phyloP scores from a whole-genome alignment of 2,797 vertebrate species.

The Rousettus madagascariensis region DNA sequence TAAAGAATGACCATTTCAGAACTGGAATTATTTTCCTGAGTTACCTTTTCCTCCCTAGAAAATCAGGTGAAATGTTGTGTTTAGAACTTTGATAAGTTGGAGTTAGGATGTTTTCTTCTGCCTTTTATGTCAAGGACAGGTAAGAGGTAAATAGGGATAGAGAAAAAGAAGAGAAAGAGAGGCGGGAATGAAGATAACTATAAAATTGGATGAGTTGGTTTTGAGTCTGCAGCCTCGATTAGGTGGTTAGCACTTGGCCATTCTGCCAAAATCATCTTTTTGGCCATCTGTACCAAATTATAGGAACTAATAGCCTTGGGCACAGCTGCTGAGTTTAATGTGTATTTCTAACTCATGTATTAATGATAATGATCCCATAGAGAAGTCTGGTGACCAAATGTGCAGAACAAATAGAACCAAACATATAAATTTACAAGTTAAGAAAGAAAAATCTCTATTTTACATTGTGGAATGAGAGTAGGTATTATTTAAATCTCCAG shows the following conservation, averaged over 20 bases:
- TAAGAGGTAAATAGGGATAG: no score
- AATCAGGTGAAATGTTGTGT: not conserved
- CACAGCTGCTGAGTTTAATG: conserved; percentile 63
- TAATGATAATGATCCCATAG: conserved; percentile 53
- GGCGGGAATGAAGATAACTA: not conserved
- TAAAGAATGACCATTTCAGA: conserved; percentile 19
- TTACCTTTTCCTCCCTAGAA: not conserved
- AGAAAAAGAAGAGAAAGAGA: not conserved
- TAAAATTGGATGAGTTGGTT: not conserved
- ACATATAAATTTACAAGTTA: not conserved
- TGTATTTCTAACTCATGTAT: conserved; percentile 54
- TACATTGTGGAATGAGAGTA: not conserved
- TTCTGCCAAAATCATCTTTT: conserved; percentile 59
- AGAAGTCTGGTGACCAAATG: conserved; percentile 12
- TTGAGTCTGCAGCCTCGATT: conserved; percentile 48
- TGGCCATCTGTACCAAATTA: conserved; percentile 67
- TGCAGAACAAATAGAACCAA: conserved; percentile 45
- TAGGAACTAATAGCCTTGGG: conserved; percentile 49
- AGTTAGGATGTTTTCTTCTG: not conserved
- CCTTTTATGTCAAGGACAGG: not conserved
- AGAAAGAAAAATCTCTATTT: conserved; percentile 27
- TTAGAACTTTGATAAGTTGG: not conserved
- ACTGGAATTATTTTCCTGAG: not conserved
- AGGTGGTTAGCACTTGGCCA: conserved; percentile 50
- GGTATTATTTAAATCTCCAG: conserved; percentile 6